Evolutionary conservation across 2,797 vertebrate genomes (phyloP).

Genomic region (Poecilia velifera): DNA sequence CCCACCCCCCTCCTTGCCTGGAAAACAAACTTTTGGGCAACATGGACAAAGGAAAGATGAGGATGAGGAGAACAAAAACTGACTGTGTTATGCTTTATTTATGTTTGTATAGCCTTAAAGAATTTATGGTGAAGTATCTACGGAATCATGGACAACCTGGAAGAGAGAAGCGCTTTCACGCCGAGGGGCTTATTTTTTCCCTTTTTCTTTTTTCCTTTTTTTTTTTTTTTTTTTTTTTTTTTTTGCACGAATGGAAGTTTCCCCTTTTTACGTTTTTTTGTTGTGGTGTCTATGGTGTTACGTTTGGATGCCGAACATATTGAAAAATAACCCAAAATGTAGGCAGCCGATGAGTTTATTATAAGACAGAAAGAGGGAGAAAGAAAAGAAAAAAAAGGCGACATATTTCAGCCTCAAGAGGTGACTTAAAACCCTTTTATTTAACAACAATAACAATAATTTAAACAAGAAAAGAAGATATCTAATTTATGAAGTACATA

Average conservation of each 20-base stretch:
- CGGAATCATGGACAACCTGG: slow-evolving; percentile 87
- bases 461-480: slow-evolving; percentile 30
- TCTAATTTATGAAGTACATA: slow-evolving; percentile 84
- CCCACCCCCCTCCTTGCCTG: slow-evolving; percentile 78
- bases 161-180: slow-evolving; percentile 95
- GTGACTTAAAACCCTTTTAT: slow-evolving; percentile 80
- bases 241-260: slow-evolving; percentile 95
- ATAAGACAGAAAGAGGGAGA: slow-evolving; percentile 60
- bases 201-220: slow-evolving; percentile 46
- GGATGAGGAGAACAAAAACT: slow-evolving; percentile 73
- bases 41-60: slow-evolving; percentile 60
- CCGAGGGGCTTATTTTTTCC: slow-evolving; percentile 82
- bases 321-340: slow-evolving; percentile 83
- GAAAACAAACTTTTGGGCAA: slow-evolving; percentile 83
- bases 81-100: slow-evolving; percentile 87
- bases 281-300: slow-evolving; percentile 85
- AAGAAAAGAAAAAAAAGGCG: slow-evolving; percentile 77
- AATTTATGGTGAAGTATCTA: slow-evolving; percentile 84
- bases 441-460: slow-evolving; percentile 45
- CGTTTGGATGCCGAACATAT: slow-evolving; percentile 87
- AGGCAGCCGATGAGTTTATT: slow-evolving; percentile 82
- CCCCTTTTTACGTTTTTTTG: slow-evolving; percentile 59
- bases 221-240: slow-evolving; percentile 78
- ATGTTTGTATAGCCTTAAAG: slow-evolving; percentile 96
- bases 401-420: slow-evolving; percentile 82